Evolutionary conservation across 1,140 invertebrate species (phyloP).

Genomic region (Diploscapter pachys): DNA sequence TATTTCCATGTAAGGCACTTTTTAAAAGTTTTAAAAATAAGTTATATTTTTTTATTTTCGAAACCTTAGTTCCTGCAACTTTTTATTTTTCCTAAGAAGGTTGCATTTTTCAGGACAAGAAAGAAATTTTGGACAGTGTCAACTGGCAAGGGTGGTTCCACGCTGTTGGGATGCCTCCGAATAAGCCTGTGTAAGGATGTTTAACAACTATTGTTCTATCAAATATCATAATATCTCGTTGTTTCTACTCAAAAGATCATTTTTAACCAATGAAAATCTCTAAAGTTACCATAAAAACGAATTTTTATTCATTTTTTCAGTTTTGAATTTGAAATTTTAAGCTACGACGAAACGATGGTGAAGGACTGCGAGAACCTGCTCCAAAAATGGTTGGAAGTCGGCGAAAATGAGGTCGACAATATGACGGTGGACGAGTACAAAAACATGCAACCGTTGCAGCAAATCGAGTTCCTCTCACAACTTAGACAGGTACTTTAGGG

Average conservation of each 20-base stretch:
- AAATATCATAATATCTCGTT: too few species aligned
- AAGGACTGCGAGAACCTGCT: slow-evolving; percentile 68
- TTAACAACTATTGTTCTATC: slow-evolving; percentile 1
- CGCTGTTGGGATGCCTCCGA: slow-evolving; percentile 77
- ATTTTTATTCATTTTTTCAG: background rate
- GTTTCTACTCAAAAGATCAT: too few species aligned
- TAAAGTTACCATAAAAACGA: slow-evolving; percentile 11
- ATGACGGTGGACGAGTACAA: slow-evolving; percentile 65
- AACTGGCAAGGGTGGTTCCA: slow-evolving; percentile 84
- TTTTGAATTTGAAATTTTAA: slow-evolving; percentile 51
- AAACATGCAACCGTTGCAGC: slow-evolving; percentile 69
- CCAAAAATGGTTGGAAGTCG: slow-evolving; percentile 64
- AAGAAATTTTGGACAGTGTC: slow-evolving; percentile 63
- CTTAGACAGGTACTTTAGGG: slow-evolving; percentile 66
- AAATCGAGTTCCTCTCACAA: slow-evolving; percentile 71
- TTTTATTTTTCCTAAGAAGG: background rate
- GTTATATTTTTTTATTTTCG: too few species aligned
- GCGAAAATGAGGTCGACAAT: slow-evolving; percentile 59
- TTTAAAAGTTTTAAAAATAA: too few species aligned
- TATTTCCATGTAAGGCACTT: slow-evolving; percentile 69
- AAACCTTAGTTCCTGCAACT: too few species aligned
- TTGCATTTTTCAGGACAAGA: slow-evolving; percentile 47
- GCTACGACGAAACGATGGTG: slow-evolving; percentile 71
- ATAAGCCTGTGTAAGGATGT: slow-evolving; percentile 72
- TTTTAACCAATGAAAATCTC: background rate